A percentile compares a stretch with the other conserved stretches of the same genome.
These are phyloP conservation scores for Busseola fusca DNA, from an alignment of 2,888 invertebrate genomes.

Conservation along the genomic window DNA sequence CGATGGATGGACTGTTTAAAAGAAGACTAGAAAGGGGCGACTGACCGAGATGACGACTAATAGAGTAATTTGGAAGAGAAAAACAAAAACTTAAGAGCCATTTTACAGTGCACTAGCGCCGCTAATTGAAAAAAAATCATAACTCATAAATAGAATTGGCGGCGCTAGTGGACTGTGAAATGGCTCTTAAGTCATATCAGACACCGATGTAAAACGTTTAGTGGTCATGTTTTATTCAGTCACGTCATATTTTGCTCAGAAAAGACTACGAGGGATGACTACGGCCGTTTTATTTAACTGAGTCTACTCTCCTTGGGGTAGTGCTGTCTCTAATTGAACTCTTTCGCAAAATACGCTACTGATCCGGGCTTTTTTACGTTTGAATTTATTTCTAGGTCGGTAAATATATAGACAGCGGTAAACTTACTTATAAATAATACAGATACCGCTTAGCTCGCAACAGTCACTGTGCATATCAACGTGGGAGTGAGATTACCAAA, in stretches of 20 bases:
- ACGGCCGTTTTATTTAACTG: not conserved
- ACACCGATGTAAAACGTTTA: too few relatives aligned
- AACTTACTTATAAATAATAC: constrained; percentile 27
- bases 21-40: not conserved
- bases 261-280: too few relatives aligned
- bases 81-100: too few relatives aligned
- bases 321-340: not conserved
- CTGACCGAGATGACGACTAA: not conserved
- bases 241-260: too few relatives aligned
- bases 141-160: too few relatives aligned
- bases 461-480: constrained; percentile 14
- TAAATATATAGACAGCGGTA: not conserved
- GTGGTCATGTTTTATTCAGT: too few relatives aligned
- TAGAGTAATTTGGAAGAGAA: not conserved
- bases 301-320: not conserved
- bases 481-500: constrained; percentile 38
- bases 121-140: too few relatives aligned
- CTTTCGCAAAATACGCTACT: constrained; percentile 2
- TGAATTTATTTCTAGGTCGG: constrained; percentile 34
- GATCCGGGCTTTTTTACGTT: constrained; percentile 5
- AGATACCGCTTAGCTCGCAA: constrained; percentile 4
- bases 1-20: not conserved
- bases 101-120: too few relatives aligned
- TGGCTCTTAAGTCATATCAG: too few relatives aligned
- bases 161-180: too few relatives aligned